These are phyloP conservation scores for Turdus rufiventris DNA, from an alignment of 2,113 vertebrate species.

Conservation along the genomic window DNA sequence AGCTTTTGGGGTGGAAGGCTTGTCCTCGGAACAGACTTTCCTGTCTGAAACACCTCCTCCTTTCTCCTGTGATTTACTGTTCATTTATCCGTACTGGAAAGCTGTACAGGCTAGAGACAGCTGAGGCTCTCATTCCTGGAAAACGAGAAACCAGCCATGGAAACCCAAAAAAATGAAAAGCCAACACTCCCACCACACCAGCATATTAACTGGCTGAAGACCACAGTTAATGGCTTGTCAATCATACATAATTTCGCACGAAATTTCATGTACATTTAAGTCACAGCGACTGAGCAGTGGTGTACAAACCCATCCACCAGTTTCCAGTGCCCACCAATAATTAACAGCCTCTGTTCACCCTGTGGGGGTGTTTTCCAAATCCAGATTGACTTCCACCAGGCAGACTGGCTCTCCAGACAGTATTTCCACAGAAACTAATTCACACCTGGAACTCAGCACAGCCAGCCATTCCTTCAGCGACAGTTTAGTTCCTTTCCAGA, in stretches of 20 bases:
- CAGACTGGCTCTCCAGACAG: neutral
- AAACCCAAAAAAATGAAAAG: neutral
- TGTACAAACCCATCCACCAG: neutral
- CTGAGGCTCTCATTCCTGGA: neutral
- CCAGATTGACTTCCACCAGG: neutral
- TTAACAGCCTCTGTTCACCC: neutral
- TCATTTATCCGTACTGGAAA: neutral
- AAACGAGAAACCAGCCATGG: neutral
- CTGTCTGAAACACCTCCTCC: neutral
- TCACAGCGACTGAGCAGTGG: neutral
- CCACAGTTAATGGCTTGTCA: neutral
- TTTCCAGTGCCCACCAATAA: neutral
- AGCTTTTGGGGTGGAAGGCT: neutral
- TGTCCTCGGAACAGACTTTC: constrained; percentile 13
- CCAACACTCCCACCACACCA: neutral
- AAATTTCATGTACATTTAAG: neutral
- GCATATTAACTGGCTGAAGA: neutral
- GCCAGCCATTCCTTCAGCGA: neutral
- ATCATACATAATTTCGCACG: neutral
- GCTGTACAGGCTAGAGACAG: neutral
- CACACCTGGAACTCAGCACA: neutral
- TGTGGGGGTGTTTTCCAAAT: neutral
- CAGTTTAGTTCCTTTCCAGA: neutral
- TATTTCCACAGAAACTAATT: neutral
- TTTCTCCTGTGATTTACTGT: constrained; percentile 1